Evolutionary conservation across 2,888 invertebrate genomes (phyloP).

Genomic region (Caenorhabditis uteleia): DNA sequence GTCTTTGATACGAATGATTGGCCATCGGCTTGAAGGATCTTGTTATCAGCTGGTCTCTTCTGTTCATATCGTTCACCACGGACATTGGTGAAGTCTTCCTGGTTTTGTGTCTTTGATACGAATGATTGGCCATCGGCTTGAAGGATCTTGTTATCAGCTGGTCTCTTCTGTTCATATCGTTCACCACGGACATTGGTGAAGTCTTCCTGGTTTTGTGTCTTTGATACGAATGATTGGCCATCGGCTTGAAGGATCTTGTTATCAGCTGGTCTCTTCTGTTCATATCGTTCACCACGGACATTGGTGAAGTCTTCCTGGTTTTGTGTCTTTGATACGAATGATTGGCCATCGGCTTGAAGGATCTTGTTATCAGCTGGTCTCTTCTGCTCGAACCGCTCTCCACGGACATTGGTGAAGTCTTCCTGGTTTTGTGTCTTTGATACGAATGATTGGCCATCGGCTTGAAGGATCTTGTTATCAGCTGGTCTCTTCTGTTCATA

Average conservation of each 20-base stretch:
- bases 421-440: slow-evolving; percentile 10
- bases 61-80: slow-evolving; percentile 1
- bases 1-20: neutral
- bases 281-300: slow-evolving; percentile 1
- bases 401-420: slow-evolving; percentile 5
- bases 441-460: slow-evolving; percentile 9
- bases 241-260: neutral
- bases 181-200: slow-evolving; percentile 1
- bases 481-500: slow-evolving; percentile 2
- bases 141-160: neutral
- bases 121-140: neutral
- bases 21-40: slow-evolving; percentile 1
- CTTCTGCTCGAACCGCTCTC: neutral
- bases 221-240: neutral
- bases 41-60: neutral
- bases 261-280: neutral
- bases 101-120: neutral
- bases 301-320: slow-evolving; percentile 4
- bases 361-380: neutral
- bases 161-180: neutral
- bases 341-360: neutral
- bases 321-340: neutral
- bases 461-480: slow-evolving; percentile 2
- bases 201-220: slow-evolving; percentile 7
- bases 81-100: slow-evolving; percentile 2